phyloP scores from a whole-genome alignment of 2,888 invertebrate species.

The Melinopterus prodromus region DNA sequence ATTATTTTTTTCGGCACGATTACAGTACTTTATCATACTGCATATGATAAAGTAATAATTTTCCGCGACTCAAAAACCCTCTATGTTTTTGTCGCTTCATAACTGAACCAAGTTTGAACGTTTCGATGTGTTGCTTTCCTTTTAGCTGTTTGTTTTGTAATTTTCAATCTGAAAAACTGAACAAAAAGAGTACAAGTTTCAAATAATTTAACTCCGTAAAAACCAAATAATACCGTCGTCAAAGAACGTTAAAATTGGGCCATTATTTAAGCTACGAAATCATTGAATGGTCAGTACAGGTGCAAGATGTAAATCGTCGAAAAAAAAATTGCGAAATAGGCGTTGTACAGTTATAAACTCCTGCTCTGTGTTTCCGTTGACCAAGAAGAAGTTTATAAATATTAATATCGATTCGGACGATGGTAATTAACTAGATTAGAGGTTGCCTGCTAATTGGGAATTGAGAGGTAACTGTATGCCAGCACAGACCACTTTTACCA shows the following conservation, averaged over 20 bases:
- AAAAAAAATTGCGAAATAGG: not conserved
- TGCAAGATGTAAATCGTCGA: not conserved
- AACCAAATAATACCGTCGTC: not conserved
- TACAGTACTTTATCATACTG: too few species aligned
- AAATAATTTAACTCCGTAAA: too few species aligned
- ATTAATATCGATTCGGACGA: constrained; percentile 4
- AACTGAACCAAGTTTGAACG: too few species aligned
- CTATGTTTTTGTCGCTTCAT: too few species aligned
- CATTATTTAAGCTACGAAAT: not conserved
- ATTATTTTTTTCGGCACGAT: too few species aligned
- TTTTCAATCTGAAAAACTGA: too few species aligned
- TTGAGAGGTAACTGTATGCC: not conserved
- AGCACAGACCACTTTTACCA: not conserved
- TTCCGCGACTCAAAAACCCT: too few species aligned
- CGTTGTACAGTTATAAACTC: not conserved
- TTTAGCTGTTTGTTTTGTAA: too few species aligned
- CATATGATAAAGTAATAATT: too few species aligned
- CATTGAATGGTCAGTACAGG: not conserved
- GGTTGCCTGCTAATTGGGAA: not conserved
- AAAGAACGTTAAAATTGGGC: not conserved
- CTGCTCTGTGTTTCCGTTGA: not conserved
- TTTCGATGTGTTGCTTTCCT: too few species aligned
- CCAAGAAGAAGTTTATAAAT: not conserved
- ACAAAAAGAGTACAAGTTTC: too few species aligned
- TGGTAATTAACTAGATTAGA: not conserved